These are phyloP conservation scores for Lynx canadensis DNA, from an alignment of 2,113 vertebrate species.

Conservation along the genomic window DNA sequence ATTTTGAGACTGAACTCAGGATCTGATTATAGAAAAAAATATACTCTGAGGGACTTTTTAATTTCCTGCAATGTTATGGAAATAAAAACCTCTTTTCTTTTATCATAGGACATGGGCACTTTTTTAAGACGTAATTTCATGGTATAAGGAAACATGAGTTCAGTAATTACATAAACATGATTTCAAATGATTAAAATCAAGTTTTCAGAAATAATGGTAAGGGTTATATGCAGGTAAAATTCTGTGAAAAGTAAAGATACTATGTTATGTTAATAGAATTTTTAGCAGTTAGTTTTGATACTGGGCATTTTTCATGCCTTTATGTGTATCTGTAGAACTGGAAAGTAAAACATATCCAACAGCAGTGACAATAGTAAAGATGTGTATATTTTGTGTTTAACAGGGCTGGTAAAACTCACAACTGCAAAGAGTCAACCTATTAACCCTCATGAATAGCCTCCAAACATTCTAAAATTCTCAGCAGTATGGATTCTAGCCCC, in stretches of 20 bases:
- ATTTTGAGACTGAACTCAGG: background rate
- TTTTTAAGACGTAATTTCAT: slow-evolving; percentile 21
- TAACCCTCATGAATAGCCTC: background rate
- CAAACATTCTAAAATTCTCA: background rate
- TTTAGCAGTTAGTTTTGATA: background rate
- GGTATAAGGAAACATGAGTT: background rate
- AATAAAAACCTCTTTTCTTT: slow-evolving; percentile 36
- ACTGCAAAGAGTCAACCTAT: background rate
- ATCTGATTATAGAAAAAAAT: background rate
- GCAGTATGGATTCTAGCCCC: background rate
- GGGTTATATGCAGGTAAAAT: background rate
- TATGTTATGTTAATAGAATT: background rate
- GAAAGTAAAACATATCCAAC: background rate
- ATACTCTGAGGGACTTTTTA: background rate
- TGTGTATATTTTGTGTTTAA: background rate
- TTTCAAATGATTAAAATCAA: slow-evolving; percentile 22
- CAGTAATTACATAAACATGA: slow-evolving; percentile 18
- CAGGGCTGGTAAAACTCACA: background rate
- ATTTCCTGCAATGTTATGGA: background rate
- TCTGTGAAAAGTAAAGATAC: background rate
- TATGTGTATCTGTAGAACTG: background rate
- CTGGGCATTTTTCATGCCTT: background rate
- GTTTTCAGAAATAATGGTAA: slow-evolving; percentile 31
- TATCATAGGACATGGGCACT: background rate
- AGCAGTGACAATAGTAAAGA: background rate